A percentile compares a stretch with the other conserved stretches of the same genome.
Evolutionary conservation across 2,888 invertebrate genomes (phyloP).

Genomic region (Rhopalosiphum nymphaeae): DNA sequence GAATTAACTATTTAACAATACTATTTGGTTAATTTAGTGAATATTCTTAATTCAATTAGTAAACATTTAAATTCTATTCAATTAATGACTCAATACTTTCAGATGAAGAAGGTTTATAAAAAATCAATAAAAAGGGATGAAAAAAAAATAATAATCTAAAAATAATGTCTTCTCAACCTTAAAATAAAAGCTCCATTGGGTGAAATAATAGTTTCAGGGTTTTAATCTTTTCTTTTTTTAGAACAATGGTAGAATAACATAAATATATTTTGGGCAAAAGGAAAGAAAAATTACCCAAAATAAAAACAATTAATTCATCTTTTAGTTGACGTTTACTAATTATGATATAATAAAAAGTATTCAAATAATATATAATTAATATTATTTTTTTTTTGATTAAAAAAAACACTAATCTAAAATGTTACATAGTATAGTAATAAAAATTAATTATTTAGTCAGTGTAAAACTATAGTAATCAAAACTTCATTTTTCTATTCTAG

Average conservation of each 20-base stretch:
- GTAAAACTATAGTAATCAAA: background rate
- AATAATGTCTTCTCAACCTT: background rate
- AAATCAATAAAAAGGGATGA: background rate
- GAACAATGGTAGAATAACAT: background rate
- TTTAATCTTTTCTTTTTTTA: background rate
- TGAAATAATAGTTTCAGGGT: background rate
- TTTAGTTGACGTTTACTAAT: slow-evolving; percentile 19
- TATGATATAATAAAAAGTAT: background rate
- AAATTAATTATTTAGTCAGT: background rate
- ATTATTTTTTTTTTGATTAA: background rate
- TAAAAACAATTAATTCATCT: background rate
- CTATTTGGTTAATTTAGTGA: background rate
- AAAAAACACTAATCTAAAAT: background rate
- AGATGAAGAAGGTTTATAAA: background rate
- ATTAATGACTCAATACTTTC: background rate
- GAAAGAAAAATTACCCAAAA: background rate
- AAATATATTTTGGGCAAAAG: background rate
- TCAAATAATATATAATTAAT: background rate
- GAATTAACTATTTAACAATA: background rate
- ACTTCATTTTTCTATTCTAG: background rate
- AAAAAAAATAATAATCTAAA: background rate
- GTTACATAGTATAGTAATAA: background rate
- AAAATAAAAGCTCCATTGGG: background rate
- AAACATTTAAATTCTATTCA: background rate
- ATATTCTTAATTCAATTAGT: background rate